Base-by-base conservation (phyloP, 2,888 invertebrate species). In the Macrophya alboannulata region DNA sequence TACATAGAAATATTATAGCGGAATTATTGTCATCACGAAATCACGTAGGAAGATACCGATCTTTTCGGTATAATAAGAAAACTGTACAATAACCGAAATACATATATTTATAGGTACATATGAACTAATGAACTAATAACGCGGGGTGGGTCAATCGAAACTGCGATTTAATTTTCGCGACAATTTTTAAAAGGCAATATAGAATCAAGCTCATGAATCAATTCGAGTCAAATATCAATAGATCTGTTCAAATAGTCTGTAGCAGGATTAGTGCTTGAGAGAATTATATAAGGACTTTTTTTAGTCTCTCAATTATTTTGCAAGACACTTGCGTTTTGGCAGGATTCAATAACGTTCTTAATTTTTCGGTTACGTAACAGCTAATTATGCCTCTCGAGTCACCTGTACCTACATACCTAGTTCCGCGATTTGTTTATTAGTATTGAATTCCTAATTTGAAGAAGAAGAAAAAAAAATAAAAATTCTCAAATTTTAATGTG, bases 11-110 rank as follows among this genome's bases (percentile, higher is more conserved):
- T 21, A 71, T 25, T 71, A 71, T 37, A 71, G n/a, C 48, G 76
- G 25, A 76, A 76, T 76, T 79, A 79, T 59, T 79, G 79, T 79
- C 79, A 55, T 37, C 79, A 79, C 59, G 79, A 59, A 79, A 79
- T 79, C 59, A 59, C 59, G 51, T 59, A 55, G 79, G 79, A 79
- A 79, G 40, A 79, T 17, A 51, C 37, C 12, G 55, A 79, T 59
- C 59, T 79, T 79, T 59, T 37, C 79, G 31, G n/a, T 55, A 55
- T 79, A 55, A 55, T 79, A 37, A 79, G 25, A 59, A 59, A 79
- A 79, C 59, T 59, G 79, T 55, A 79, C 79, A 55, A 79, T 37
- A 79, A 79, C 55, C 79, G n/a, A n/a, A n/a, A n/a, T 25, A 17
- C n/a, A 48, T 43, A 31, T 40, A n/a, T 15, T n/a, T n/a, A n/a